Evolutionary conservation across 2,113 vertebrate species (phyloP).

Genomic region (Salvator merianae): DNA sequence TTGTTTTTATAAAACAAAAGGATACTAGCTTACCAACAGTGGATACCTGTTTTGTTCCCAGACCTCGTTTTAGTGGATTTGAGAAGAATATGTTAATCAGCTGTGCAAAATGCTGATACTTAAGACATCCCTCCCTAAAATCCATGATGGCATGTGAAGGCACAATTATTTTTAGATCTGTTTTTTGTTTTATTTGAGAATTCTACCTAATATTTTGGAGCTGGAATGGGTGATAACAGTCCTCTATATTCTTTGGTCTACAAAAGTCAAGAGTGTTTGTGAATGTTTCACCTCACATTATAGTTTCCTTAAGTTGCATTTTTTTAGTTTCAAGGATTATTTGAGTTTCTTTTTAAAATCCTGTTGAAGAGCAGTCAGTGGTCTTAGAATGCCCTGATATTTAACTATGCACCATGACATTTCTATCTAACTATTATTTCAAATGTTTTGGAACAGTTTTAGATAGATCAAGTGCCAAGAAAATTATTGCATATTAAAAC

Average conservation of each 20-base stretch:
- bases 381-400: slow-evolving; percentile 47
- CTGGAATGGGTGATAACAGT: slow-evolving; percentile 41
- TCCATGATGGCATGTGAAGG: slow-evolving; percentile 33
- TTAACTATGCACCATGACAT: slow-evolving; percentile 32
- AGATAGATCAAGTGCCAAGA: slow-evolving; percentile 65
- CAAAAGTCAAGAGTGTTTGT: slow-evolving; percentile 43
- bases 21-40: slow-evolving; percentile 50
- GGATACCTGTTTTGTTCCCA: slow-evolving; percentile 49
- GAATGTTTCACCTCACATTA: slow-evolving; percentile 49
- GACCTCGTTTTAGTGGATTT: slow-evolving; percentile 60
- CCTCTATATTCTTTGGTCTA: slow-evolving; percentile 44
- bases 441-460: slow-evolving; percentile 49
- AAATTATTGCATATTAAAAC: slow-evolving; percentile 27
- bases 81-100: slow-evolving; percentile 57
- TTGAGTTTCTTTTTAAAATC: slow-evolving; percentile 44
- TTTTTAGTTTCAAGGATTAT: slow-evolving; percentile 52
- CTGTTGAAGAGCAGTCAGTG: slow-evolving; percentile 41
- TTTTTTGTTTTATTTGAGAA: slow-evolving; percentile 52
- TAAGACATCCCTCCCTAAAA: slow-evolving; percentile 42
- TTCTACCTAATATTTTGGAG: slow-evolving; percentile 53
- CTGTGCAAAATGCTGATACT: slow-evolving; percentile 56
- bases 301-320: slow-evolving; percentile 66
- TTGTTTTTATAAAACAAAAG: slow-evolving; percentile 46
- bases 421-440: slow-evolving; percentile 44
- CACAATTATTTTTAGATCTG: slow-evolving; percentile 31